Conservation (phyloP, 2,888 invertebrate species). For the Halictus quadricinctus region DNA sequence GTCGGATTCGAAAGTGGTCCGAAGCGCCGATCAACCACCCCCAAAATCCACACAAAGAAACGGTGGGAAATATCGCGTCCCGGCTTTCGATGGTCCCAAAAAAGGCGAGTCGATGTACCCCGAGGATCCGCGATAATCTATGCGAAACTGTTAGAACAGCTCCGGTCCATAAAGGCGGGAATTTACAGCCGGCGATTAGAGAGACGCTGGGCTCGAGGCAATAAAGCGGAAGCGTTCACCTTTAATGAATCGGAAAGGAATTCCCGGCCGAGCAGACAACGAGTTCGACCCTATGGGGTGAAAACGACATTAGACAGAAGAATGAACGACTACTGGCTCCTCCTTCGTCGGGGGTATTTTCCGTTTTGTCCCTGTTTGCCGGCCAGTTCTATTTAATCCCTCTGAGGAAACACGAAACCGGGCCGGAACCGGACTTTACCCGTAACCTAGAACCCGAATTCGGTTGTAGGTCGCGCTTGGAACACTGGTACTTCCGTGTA, state of each 20-base stretch:
- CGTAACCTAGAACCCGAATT: constrained; percentile 1
- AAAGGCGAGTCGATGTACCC: background rate
- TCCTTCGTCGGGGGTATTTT: background rate
- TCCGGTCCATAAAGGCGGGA: background rate
- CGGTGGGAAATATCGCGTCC: background rate
- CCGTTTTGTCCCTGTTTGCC: background rate
- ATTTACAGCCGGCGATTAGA: background rate
- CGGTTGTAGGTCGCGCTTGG: constrained; percentile 5
- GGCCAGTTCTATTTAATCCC: background rate
- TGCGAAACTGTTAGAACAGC: background rate
- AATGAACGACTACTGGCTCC: background rate
- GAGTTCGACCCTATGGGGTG: constrained; percentile 1
- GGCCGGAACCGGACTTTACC: background rate
- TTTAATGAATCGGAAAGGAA: constrained; percentile 19
- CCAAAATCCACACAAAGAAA: background rate
- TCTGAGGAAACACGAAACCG: background rate
- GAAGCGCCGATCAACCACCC: background rate
- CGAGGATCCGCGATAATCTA: background rate
- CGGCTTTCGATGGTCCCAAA: background rate
- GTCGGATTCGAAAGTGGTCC: background rate
- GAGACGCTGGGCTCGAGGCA: background rate
- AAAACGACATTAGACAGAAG: constrained; percentile 5
- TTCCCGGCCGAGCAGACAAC: background rate
- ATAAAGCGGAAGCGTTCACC: constrained; percentile 15
- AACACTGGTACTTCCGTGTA: background rate